These are phyloP conservation scores for Neoascia interrupta DNA, from an alignment of 2,888 invertebrate species.

Conservation along the genomic window DNA sequence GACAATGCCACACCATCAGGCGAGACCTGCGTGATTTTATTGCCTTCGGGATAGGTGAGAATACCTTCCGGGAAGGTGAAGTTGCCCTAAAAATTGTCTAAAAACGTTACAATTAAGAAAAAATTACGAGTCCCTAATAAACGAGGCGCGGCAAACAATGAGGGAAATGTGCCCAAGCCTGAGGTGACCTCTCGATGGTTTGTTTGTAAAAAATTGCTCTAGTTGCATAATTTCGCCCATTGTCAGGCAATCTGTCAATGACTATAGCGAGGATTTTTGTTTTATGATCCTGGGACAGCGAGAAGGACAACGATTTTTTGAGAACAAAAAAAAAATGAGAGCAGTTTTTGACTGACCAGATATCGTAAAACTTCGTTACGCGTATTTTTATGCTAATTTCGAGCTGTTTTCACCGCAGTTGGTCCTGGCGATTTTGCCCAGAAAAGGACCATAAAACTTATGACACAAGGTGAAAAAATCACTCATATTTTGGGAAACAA, in stretches of 20 bases:
- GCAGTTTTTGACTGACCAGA: slow-evolving; percentile 5
- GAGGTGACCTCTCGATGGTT: slow-evolving; percentile 19
- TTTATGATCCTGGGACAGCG: slow-evolving; percentile 35
- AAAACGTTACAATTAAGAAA: slow-evolving; percentile 67
- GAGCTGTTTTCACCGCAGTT: not conserved
- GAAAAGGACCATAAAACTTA: slow-evolving; percentile 22
- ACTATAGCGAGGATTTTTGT: not conserved
- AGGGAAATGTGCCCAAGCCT: not conserved
- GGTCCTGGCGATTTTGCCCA: not conserved
- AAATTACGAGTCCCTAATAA: slow-evolving; percentile 60
- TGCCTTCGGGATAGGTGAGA: not conserved
- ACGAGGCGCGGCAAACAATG: slow-evolving; percentile 25
- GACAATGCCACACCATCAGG: slow-evolving; percentile 16
- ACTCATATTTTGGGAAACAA: not conserved
- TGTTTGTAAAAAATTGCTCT: slow-evolving; percentile 63
- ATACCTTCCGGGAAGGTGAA: slow-evolving; percentile 45
- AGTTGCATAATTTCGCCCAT: slow-evolving; percentile 61
- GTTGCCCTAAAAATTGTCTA: slow-evolving; percentile 19
- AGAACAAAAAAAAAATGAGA: slow-evolving; percentile 19
- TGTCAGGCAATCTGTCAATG: slow-evolving; percentile 14
- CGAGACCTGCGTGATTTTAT: slow-evolving; percentile 24
- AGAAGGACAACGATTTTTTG: slow-evolving; percentile 16
- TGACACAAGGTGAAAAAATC: too few species aligned
- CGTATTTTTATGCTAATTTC: slow-evolving; percentile 7
- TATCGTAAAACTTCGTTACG: not conserved